Evolutionary conservation across 2,797 vertebrate genomes (phyloP).

Genomic region (Falco novaeseelandiae): DNA sequence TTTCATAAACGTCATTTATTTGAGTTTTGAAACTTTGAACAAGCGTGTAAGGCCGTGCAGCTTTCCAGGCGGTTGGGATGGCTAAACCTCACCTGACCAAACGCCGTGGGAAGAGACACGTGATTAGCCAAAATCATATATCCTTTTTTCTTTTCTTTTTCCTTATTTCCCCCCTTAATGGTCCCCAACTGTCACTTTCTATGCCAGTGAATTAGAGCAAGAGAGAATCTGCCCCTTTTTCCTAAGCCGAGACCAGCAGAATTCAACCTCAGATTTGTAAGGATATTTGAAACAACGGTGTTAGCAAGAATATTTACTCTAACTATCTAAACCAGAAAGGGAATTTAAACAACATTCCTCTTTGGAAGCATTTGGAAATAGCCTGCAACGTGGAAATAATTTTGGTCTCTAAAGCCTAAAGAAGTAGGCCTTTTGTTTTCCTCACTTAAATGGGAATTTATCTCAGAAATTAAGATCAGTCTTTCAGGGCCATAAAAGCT

Average conservation of each 20-base stretch:
- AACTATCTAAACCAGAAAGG: slow-evolving; percentile 23
- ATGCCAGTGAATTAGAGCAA: background rate
- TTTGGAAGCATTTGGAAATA: slow-evolving; percentile 14
- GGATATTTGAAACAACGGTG: background rate
- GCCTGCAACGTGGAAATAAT: slow-evolving; percentile 59
- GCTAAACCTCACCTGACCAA: background rate
- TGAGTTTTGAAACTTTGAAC: background rate
- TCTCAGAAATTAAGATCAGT: slow-evolving; percentile 60
- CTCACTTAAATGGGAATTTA: slow-evolving; percentile 49
- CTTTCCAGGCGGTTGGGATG: background rate
- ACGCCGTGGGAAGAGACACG: accelerated
- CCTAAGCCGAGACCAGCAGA: background rate
- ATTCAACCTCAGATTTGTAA: background rate
- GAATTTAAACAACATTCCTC: slow-evolving; percentile 26
- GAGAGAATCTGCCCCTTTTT: background rate
- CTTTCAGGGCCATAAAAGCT: slow-evolving; percentile 49
- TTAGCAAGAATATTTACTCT: slow-evolving; percentile 20
- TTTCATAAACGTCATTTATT: background rate
- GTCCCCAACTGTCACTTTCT: background rate
- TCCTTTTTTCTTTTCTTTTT: background rate
- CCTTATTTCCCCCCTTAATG: background rate
- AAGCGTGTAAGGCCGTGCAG: background rate
- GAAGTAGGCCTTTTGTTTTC: slow-evolving; percentile 55
- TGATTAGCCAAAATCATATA: background rate
- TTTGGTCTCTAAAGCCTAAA: slow-evolving; percentile 37